Base-by-base conservation (phyloP, 2,888 invertebrate species). In the Tipula confusa region DNA sequence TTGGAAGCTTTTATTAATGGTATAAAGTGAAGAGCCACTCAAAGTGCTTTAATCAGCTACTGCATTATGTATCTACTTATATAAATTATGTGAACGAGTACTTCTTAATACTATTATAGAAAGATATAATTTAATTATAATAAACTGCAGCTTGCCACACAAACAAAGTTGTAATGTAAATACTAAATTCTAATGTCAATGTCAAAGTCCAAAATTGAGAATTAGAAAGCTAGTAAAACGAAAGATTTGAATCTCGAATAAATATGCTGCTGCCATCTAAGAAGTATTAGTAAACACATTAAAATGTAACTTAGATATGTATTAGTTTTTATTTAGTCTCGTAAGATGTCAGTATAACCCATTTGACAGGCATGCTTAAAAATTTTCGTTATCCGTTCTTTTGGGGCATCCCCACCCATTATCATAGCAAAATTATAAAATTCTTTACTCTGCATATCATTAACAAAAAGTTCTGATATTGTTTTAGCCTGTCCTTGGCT, bases 361-460 rank as follows among this genome's bases (percentile, higher is more conserved):
- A 87, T 87, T 83, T 86, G 85, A 84, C 86, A 87, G 28, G 89
- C 88, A 86, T 89, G 89, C 11, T 87, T 87, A 15, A 89, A 7
- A 3, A 87, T 85, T 15, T 85, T 85, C 38, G 88, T 85, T 83
- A 89, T 86, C 28, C 83, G 80, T 15, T 84, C 38, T 86, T 89
- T 88, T 18, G 87, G 87, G 43, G 84, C 85, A 84, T 89, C 88
- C 1, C 89, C 89, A 18, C 87, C 89, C 36, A 87, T 87, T n/a
- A 85, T 85, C 29, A 88, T 33, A 0, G 87, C 87, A 0, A 88
- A 82, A 84, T 87, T 85, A 80, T 86, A 86, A 85, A 89, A 89
- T 13, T 86, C 87, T 33, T 86, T 85, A 33, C 89, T 86, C 28
- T 87, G 86, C 86, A 89, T 85, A 85, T 89, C 87, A 6, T 86